Evolutionary conservation across 2,113 vertebrate genomes (phyloP).

Genomic region (Antechinus flavipes): DNA sequence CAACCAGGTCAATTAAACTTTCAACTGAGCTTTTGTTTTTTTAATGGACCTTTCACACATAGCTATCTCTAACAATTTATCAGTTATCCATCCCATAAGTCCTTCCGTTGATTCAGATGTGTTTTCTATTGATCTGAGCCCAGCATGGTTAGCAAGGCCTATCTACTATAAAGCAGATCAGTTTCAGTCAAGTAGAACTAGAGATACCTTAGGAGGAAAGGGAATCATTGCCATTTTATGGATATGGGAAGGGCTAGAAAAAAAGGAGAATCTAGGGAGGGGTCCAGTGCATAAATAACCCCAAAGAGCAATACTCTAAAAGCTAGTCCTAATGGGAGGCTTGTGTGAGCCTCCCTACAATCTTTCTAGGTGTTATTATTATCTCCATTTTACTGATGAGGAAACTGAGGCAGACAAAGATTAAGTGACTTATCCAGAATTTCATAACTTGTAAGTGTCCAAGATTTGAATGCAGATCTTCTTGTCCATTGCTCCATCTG

Average conservation of each 20-base stretch:
- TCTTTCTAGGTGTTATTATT: neutral
- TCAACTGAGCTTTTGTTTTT: neutral
- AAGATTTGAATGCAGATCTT: neutral
- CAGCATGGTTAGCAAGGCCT: neutral
- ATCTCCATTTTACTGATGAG: neutral
- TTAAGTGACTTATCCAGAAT: neutral
- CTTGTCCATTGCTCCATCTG: neutral
- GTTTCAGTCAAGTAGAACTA: neutral
- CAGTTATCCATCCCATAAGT: no score
- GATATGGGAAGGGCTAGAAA: no score
- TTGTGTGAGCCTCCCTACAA: neutral
- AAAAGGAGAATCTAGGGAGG: no score
- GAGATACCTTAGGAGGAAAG: no score
- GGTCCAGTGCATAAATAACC: no score
- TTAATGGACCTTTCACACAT: no score
- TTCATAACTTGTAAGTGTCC: neutral
- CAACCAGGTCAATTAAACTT: neutral
- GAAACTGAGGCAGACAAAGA: neutral
- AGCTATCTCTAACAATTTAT: no score
- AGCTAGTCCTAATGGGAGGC: no score
- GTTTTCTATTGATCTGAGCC: neutral
- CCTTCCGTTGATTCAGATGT: no score
- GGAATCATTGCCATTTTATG: no score
- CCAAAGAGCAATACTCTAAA: no score
- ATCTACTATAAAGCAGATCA: neutral